Evolutionary conservation across 2,888 invertebrate species (phyloP).

Genomic region (Camptogramma bilineatum): DNA sequence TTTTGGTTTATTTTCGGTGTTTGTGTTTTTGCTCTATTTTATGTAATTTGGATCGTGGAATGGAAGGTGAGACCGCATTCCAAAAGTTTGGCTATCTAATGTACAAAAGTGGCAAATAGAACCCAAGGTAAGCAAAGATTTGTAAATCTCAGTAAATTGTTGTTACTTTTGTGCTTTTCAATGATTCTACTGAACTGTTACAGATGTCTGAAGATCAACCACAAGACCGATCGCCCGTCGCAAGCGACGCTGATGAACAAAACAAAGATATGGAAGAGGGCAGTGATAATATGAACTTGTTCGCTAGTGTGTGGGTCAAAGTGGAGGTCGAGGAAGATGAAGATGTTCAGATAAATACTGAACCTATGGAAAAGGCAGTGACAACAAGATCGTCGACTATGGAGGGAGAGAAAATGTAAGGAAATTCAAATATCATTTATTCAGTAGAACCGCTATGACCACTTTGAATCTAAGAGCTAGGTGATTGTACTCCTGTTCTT

Average conservation of each 20-base stretch:
- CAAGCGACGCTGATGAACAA: neutral
- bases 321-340: slow-evolving; percentile 10
- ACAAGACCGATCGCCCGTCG: neutral
- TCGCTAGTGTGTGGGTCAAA: slow-evolving; percentile 30
- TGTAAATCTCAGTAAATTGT: no score
- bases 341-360: neutral
- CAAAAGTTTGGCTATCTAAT: no score
- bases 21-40: no score
- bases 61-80: no score
- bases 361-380: neutral
- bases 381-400: neutral
- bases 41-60: no score
- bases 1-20: no score
- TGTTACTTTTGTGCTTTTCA: no score
- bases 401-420: neutral
- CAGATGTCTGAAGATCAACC: slow-evolving; percentile 29
- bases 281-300: slow-evolving; percentile 11
- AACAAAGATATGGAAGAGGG: neutral
- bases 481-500: no score
- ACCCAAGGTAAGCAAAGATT: no score
- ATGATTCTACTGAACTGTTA: neutral
- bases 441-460: no score
- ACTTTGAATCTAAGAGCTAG: no score
- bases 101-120: no score
- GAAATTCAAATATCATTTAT: neutral